These are phyloP conservation scores for Andrena trimmerana DNA, from an alignment of 2,888 invertebrate species.

Conservation along the genomic window DNA sequence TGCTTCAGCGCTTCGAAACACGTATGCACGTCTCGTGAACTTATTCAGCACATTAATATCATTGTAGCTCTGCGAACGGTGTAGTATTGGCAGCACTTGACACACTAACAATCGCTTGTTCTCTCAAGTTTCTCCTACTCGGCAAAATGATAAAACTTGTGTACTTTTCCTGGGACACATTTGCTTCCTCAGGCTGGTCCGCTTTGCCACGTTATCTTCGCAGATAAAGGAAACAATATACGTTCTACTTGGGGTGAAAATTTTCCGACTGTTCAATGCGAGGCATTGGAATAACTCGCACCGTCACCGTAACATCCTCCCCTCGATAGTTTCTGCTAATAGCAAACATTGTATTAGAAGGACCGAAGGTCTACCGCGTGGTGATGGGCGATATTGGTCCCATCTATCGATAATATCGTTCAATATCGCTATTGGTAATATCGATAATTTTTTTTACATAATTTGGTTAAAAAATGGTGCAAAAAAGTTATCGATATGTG, in stretches of 20 bases:
- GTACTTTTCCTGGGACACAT: conserved; percentile 57
- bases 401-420: no score
- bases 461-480: no score
- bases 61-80: not conserved
- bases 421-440: no score
- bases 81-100: conserved; percentile 10
- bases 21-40: not conserved
- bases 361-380: not conserved
- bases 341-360: not conserved
- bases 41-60: not conserved
- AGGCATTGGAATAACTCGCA: not conserved
- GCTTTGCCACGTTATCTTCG: conserved; percentile 52
- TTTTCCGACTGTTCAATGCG: conserved; percentile 19
- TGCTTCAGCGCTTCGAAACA: not conserved
- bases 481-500: no score
- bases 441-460: no score
- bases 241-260: conserved; percentile 22
- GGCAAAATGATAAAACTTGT: conserved; percentile 57
- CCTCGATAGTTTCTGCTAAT: not conserved
- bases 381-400: no score
- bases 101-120: conserved; percentile 52
- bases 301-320: no score
- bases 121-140: conserved; percentile 40
- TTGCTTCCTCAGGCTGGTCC: conserved; percentile 31
- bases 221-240: conserved; percentile 63